Percentiles rank a stretch among this genome's conserved stretches.
Evolutionary conservation across 1,140 invertebrate species (phyloP).

Genomic region (Muscidifurax raptorellus): DNA sequence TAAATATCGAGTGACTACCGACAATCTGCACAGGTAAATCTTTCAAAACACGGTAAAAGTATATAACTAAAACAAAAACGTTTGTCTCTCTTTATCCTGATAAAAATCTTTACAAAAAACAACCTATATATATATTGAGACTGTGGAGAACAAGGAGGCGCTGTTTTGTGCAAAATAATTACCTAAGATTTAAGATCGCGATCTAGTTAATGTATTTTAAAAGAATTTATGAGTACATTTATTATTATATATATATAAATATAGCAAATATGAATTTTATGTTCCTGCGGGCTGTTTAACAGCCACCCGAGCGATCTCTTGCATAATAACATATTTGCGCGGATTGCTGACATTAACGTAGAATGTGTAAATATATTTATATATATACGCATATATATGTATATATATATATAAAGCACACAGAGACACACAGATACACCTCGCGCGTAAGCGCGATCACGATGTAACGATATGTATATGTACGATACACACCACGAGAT

Average conservation of each 20-base stretch:
- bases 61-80: neutral
- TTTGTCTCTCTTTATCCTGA: conserved; percentile 35
- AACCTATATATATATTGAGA: conserved; percentile 47
- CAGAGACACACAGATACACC: conserved; percentile 9
- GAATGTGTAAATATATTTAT: conserved; percentile 51
- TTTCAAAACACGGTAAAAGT: conserved; percentile 18
- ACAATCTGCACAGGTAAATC: conserved; percentile 26
- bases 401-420: conserved; percentile 50
- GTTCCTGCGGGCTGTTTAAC: conserved; percentile 70
- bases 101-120: conserved; percentile 21
- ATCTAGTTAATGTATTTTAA: conserved; percentile 49
- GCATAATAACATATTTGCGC: conserved; percentile 64
- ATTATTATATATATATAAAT: conserved; percentile 11
- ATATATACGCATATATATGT: conserved; percentile 46
- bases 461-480: conserved; percentile 38
- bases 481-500: conserved; percentile 45
- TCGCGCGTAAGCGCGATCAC: conserved; percentile 24
- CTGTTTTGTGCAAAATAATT: conserved; percentile 51
- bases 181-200: conserved; percentile 52
- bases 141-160: conserved; percentile 32
- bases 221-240: conserved; percentile 48
- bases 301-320: conserved; percentile 70
- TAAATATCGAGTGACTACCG: conserved; percentile 23
- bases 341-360: conserved; percentile 49
- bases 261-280: conserved; percentile 67